Base-by-base conservation (phyloP, 1,140 invertebrate genomes). In the Plutomurus gul region DNA sequence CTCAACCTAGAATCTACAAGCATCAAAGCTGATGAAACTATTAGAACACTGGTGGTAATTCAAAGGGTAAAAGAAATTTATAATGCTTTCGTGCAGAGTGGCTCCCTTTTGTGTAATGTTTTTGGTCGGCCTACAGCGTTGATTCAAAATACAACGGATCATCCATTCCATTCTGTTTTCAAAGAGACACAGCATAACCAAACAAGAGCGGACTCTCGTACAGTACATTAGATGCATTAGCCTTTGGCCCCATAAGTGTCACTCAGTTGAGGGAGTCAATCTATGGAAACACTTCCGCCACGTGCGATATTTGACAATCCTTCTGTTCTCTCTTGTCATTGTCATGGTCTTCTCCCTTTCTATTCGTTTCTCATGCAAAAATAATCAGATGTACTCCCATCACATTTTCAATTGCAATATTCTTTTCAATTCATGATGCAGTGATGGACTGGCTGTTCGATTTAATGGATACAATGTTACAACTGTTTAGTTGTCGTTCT, bases 221-320 rank as follows among this genome's bases (percentile, higher is more conserved):
- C 56, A n/a, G 56, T 36, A 30, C 27, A 65, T 65, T 65, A 65
- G 56, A 33, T 33, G n/a, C 56, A 65, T 65, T 65, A 65, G 56
- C 56, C 56, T 65, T 65, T 65, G 27, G 56, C 56, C 56, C 18
- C n/a, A n/a, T 65, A 65, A 27, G 27, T 65, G 56, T 65, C 56
- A 65, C 27, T 65, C 27, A 65, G 36, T 65, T 27, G 27, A 65
- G 56, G 56, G 25, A 51, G 56, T 65, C 16, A 33, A 27, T 33
- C 27, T 65, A 30, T 65, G 56, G 16, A 65, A 65, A 65, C 25
- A n/a, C 5, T 65, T n/a, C 56, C 16, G 27, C 8, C 56, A 27
- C 25, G 27, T n/a, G 56, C 18, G 11, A 51, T 33, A 22, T 30
- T 27, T n/a, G 27, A n/a, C 56, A 65, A 65, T 30, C 56, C 56